Base-by-base conservation (phyloP, 1,140 invertebrate species). In the Polypedilum pembai region DNA sequence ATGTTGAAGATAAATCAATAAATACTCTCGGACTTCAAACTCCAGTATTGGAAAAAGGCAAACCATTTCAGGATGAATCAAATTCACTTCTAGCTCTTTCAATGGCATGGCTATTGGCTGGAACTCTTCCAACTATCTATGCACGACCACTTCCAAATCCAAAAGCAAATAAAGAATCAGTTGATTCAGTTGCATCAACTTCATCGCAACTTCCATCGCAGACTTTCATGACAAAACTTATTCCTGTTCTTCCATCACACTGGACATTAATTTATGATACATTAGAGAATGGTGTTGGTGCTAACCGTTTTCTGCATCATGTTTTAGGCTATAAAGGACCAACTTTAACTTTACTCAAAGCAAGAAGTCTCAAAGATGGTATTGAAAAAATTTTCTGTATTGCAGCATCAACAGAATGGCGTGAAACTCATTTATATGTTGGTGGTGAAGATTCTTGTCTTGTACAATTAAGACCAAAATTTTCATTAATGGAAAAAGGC, bases 271-370 rank as follows among this genome's bases (percentile, higher is more conserved):
- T 96, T 15, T 97, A 96, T 83, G 89, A 90, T 77, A 93, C 92
- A 73, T 86, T 89, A 77, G 88, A 93, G 74, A 91, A 95, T 80
- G 94, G 94, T 3, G 82, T 93, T 7, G 94, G 93, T 21, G 87
- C 90, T 41, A 97, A 96, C 84, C 87, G 94, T 15, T 94, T 97
- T 82, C 83, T 91, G 78, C 91, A 94, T 79, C 94, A 96, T 82
- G 91, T 95, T 1, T 85, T 94, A 18, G 89, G 90, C 7, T 97
- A 96, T 83, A 83, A 90, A 73, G 93, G 94, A 3, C 91, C 94
- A 0, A 94, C 92, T 0, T 81, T 95, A 18, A 86, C 90, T n/a
- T 86, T 95, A 75, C 79, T 95, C 12, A 86, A 87, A 73, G 80
- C 87, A 79, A 77, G 88, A 83, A 66, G 78, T 76, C 20, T 81